These are phyloP conservation scores for Lycocorax pyrrhopterus DNA, from an alignment of 2,113 vertebrate genomes.

Conservation along the genomic window DNA sequence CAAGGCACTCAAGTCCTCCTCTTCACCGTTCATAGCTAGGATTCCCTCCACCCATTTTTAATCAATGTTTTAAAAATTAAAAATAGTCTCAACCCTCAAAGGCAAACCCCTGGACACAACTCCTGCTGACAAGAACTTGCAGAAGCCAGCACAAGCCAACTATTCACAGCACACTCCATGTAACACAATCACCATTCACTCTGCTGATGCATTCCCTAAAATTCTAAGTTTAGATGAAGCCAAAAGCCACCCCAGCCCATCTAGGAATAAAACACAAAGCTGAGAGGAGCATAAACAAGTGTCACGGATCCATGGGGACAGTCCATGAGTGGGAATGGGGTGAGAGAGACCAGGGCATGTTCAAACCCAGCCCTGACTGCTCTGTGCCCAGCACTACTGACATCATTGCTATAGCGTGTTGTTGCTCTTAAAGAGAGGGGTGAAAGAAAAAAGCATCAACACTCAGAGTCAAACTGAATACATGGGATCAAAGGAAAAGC, in stretches of 20 bases:
- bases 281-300: not conserved
- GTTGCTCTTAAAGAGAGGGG: not conserved
- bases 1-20: not conserved
- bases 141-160: not conserved
- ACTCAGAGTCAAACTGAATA: not conserved
- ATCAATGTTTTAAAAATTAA: not conserved
- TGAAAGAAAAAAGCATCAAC: not conserved
- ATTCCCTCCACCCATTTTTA: not conserved
- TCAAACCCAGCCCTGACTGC: not conserved
- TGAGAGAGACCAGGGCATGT: not conserved
- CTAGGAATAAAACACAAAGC: not conserved
- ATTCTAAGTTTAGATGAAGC: not conserved
- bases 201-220: not conserved
- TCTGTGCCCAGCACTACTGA: not conserved
- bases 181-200: not conserved
- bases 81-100: not conserved
- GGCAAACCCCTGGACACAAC: not conserved
- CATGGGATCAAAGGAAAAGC: not conserved
- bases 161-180: not conserved
- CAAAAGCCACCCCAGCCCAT: not conserved
- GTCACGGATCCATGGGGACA: not conserved
- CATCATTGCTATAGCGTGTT: rapidly evolving
- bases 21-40: not conserved
- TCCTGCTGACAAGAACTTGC: not conserved
- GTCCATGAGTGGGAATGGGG: not conserved